Percentiles rank a stretch among this genome's conserved stretches.
phyloP scores from a whole-genome alignment of 2,113 vertebrate genomes.

The Ploceus nigricollis region DNA sequence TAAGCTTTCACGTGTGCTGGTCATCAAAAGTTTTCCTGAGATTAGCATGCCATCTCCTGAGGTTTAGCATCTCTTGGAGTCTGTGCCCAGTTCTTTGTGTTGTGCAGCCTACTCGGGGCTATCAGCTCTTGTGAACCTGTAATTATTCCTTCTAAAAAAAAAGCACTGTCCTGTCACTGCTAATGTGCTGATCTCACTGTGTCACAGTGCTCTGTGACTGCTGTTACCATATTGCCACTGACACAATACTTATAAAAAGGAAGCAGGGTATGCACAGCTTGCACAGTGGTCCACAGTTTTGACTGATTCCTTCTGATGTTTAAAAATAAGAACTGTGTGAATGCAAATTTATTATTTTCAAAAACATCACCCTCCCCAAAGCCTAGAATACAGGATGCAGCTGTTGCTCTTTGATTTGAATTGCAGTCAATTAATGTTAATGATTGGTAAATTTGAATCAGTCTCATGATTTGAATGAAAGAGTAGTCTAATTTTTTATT shows the following conservation, averaged over 20 bases:
- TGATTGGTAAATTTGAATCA: slow-evolving; percentile 18
- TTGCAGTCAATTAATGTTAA: slow-evolving; percentile 5
- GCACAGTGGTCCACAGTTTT: not conserved
- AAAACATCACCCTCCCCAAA: slow-evolving; percentile 5
- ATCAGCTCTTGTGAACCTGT: not conserved
- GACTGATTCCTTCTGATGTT: slow-evolving; percentile 35
- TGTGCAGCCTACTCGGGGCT: not conserved
- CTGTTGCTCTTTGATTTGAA: slow-evolving; percentile 24
- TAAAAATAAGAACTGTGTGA: slow-evolving; percentile 51
- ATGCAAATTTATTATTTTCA: slow-evolving; percentile 43
- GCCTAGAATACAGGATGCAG: slow-evolving; percentile 36
- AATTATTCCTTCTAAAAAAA: not conserved
- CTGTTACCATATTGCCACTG: not conserved
- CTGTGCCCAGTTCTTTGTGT: not conserved
- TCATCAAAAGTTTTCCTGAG: not conserved
- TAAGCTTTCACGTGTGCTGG: not conserved
- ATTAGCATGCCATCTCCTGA: not conserved
- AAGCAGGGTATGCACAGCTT: not conserved
- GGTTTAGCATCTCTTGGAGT: not conserved
- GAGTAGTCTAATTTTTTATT: slow-evolving; percentile 52
- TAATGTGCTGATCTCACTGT: not conserved
- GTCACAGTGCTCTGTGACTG: not conserved
- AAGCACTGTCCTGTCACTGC: not conserved
- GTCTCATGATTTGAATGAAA: slow-evolving; percentile 4
- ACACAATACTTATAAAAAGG: not conserved